Percentiles rank a stretch among this genome's conserved stretches.
Conservation (phyloP, 2,113 vertebrate genomes). For the Ploceus nigricollis region DNA sequence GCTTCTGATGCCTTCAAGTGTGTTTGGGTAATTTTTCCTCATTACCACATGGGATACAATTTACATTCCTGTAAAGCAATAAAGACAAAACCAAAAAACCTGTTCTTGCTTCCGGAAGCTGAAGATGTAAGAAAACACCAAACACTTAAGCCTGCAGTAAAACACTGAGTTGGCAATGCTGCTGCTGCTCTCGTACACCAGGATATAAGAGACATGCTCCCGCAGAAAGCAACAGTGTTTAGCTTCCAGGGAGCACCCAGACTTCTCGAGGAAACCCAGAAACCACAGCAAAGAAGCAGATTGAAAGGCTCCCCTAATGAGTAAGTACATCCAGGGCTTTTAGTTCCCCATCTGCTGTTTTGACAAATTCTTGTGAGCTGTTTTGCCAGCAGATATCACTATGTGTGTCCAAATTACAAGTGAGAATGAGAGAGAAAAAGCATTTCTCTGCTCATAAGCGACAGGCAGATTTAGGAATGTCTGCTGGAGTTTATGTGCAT, state of each 20-base stretch:
- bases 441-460: background rate
- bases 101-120: background rate
- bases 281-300: background rate
- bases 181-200: background rate
- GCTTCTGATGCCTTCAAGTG: background rate
- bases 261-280: background rate
- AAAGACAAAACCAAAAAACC: background rate
- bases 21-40: background rate
- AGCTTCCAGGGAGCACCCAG: background rate
- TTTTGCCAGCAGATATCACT: constrained; percentile 30
- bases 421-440: constrained; percentile 11
- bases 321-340: background rate
- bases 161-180: background rate
- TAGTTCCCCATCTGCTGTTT: background rate
- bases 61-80: background rate
- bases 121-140: background rate
- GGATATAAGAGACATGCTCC: background rate
- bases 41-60: background rate
- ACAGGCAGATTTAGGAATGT: background rate
- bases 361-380: background rate
- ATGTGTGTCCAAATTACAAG: constrained; percentile 9
- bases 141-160: background rate
- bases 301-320: background rate
- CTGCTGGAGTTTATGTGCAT: background rate
- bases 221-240: background rate